Base-by-base conservation (phyloP, 2,888 invertebrate species). In the Chironomus tentans region DNA sequence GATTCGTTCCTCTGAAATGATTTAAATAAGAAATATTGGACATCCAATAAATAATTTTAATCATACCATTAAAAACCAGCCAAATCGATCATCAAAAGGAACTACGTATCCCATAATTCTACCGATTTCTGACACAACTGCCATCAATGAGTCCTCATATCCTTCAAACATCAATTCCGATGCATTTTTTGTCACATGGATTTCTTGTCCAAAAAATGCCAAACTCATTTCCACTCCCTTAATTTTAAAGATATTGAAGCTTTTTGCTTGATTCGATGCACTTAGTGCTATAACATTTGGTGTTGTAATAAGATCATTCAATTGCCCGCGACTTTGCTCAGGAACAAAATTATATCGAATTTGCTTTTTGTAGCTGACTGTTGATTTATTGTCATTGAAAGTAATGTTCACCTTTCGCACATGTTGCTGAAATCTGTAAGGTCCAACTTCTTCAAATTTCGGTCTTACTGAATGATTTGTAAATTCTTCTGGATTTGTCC, bases 151-250 rank as follows among this genome's bases (percentile, higher is more conserved):
- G 81, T 95, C 95, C 0, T 87, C 85, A 81, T 94, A 95, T 0
- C 95, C 95, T 2, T 91, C 90, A 80, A 95, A 93, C 0, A 95
- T 85, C 21, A 93, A 83, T 80, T 94, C 88, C 3, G 88, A 86
- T 0, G 89, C 91, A 0, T 87, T 85, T 81, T 88, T 91, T 0
- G 88, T 87, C 0, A 90, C 85, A 3, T 87, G 83, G 18, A 91
- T 81, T 13, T 85, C 82, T 72, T 89, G 87, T 10, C 86, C 83
- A 69, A 88, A 87, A 78, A 87, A 82, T 0, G 86, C 83, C 12
- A 92, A 81, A 0, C 88, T 85, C 77, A 89, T 82, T 0, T 90
- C 89, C 6, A 92, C 82, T 3, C 87, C 86, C 76, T 86, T 86
- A 79, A 89, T 88, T 65, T 86, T 83, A 0, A 91, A 79, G 76